phyloP scores from a whole-genome alignment of 2,888 invertebrate genomes.

The Drosophila nigricruria region DNA sequence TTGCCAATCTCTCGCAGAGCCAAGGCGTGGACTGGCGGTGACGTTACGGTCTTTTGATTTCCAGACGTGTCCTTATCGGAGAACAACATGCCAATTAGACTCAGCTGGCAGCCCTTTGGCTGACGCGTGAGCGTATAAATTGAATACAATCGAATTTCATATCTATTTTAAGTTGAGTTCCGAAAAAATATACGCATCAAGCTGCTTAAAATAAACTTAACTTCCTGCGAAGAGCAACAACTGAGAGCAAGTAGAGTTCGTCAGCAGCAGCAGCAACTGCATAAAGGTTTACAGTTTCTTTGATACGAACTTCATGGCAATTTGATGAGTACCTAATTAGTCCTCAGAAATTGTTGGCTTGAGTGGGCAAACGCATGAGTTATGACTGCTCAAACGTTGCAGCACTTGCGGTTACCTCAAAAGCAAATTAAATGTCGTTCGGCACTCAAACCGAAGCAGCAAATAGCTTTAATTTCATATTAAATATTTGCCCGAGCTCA shows the following conservation, averaged over 20 bases:
- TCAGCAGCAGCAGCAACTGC: background rate
- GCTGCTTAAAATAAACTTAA: too few species aligned
- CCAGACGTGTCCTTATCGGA: background rate
- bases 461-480: background rate
- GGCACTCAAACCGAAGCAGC: background rate
- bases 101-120: constrained; percentile 30
- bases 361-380: constrained; percentile 6
- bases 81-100: constrained; percentile 40
- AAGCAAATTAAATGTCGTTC: background rate
- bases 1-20: constrained; percentile 6
- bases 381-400: background rate
- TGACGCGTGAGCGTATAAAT: background rate
- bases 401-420: background rate
- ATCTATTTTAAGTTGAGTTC: background rate
- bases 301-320: background rate
- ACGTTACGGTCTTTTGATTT: constrained; percentile 20
- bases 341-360: background rate
- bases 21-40: constrained; percentile 22
- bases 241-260: background rate
- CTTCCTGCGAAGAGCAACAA: background rate
- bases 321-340: constrained; percentile 1
- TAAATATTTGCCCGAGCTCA: background rate
- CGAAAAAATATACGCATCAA: background rate
- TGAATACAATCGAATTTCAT: constrained; percentile 1
- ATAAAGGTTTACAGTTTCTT: background rate